Conservation (phyloP, 2,113 vertebrate species). For the Gobius niger region DNA sequence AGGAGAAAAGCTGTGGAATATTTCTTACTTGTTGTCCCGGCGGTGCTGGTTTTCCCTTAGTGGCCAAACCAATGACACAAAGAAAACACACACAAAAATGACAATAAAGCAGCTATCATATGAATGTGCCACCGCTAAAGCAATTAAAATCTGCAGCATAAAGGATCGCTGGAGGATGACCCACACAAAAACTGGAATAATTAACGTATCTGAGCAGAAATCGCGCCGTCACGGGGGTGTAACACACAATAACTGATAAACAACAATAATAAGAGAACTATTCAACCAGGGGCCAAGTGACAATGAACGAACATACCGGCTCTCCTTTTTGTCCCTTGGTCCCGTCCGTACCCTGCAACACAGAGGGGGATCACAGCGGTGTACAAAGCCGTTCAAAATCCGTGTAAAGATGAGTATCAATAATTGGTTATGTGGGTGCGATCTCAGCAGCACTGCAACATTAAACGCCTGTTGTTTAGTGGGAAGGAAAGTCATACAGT, state of each 20-base stretch:
- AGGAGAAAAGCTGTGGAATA: constrained; percentile 35
- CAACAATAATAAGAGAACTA: constrained; percentile 31
- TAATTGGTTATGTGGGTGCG: too few relatives aligned
- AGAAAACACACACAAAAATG: constrained; percentile 32
- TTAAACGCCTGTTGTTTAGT: too few relatives aligned
- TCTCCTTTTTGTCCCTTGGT: constrained; percentile 82
- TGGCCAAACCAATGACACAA: constrained; percentile 8
- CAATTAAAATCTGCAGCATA: constrained; percentile 21
- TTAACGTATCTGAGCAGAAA: constrained; percentile 33
- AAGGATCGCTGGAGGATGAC: constrained; percentile 28
- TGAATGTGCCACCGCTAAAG: constrained; percentile 23
- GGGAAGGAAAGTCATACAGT: too few relatives aligned
- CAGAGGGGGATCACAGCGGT: neutral
- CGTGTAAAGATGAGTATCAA: neutral
- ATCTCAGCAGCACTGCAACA: too few relatives aligned
- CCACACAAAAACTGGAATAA: constrained; percentile 48
- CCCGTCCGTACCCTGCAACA: constrained; percentile 75
- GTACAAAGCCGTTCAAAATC: neutral
- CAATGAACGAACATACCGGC: constrained; percentile 69
- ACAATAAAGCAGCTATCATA: constrained; percentile 40
- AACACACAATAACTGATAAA: constrained; percentile 30
- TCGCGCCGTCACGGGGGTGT: constrained; percentile 24
- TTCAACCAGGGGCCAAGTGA: constrained; percentile 24
- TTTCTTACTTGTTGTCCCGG: constrained; percentile 81
- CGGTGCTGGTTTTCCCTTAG: constrained; percentile 81